Evolutionary conservation across 2,888 invertebrate genomes (phyloP).

Genomic region (Pogonocherus hispidulus): DNA sequence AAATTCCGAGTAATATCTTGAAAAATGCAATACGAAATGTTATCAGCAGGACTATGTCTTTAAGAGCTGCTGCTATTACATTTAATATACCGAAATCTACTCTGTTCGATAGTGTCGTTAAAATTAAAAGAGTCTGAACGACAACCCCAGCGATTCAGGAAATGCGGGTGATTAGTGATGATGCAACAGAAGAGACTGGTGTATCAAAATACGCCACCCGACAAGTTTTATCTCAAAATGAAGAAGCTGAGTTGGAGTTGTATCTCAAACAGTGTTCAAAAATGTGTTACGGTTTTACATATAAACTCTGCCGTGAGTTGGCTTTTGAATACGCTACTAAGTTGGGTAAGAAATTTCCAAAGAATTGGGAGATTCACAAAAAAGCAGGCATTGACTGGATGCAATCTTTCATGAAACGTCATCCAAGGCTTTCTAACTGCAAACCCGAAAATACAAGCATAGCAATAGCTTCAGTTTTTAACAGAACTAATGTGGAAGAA

Average conservation of each 20-base stretch:
- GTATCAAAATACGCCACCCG: conserved; percentile 28
- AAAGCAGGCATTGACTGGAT: conserved; percentile 25
- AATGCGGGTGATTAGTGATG: conserved; percentile 28
- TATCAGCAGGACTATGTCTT: conserved; percentile 16
- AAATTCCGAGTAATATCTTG: too few relatives aligned
- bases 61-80: conserved; percentile 22
- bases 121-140: conserved; percentile 12
- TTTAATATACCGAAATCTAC: conserved; percentile 18
- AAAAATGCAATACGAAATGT: too few relatives aligned
- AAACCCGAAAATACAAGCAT: conserved; percentile 37
- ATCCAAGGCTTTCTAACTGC: conserved; percentile 9
- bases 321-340: conserved; percentile 17
- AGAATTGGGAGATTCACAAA: conserved; percentile 16
- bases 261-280: conserved; percentile 32
- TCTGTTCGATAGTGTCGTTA: conserved; percentile 24
- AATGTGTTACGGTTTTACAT: conserved; percentile 31
- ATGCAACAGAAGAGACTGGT: conserved; percentile 16
- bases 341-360: conserved; percentile 7
- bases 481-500: conserved; percentile 31
- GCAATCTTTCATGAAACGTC: conserved; percentile 8
- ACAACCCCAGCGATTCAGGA: conserved; percentile 18
- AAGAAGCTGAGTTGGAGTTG: conserved; percentile 27
- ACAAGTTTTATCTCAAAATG: conserved; percentile 28
- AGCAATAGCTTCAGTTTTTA: conserved; percentile 37
- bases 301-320: conserved; percentile 24